These are phyloP conservation scores for Okapia johnstoni DNA, from an alignment of 2,113 vertebrate species.

Conservation along the genomic window DNA sequence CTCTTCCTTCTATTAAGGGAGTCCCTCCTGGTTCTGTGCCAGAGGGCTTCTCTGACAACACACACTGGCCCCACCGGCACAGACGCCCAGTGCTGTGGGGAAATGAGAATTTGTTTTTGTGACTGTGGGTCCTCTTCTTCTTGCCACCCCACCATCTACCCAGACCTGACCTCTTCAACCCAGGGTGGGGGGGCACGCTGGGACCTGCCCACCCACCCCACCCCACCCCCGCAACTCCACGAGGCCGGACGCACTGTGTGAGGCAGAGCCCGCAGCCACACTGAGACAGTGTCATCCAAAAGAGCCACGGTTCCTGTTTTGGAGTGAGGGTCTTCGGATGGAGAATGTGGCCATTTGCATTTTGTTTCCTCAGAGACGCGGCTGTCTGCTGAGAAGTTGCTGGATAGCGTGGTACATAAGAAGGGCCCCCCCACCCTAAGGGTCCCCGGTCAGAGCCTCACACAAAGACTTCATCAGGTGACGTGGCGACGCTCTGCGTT, in stretches of 20 bases:
- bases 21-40: neutral
- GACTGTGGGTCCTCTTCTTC: neutral
- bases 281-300: accelerated
- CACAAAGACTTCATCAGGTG: accelerated
- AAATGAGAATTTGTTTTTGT: neutral
- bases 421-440: neutral
- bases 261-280: neutral
- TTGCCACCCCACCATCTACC: neutral
- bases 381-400: neutral
- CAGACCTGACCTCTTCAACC: neutral
- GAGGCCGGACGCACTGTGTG: neutral
- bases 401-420: neutral
- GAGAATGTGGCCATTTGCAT: neutral
- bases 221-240: accelerated
- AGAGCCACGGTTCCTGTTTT: neutral
- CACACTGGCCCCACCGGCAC: too few relatives aligned
- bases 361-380: neutral
- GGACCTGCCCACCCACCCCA: neutral
- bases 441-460: accelerated
- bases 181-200: neutral
- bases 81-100: accelerated
- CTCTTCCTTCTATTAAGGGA: neutral
- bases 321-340: neutral
- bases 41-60: neutral
- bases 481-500: accelerated